phyloP scores from a whole-genome alignment of 1,140 invertebrate genomes.

The Myzus persicae region DNA sequence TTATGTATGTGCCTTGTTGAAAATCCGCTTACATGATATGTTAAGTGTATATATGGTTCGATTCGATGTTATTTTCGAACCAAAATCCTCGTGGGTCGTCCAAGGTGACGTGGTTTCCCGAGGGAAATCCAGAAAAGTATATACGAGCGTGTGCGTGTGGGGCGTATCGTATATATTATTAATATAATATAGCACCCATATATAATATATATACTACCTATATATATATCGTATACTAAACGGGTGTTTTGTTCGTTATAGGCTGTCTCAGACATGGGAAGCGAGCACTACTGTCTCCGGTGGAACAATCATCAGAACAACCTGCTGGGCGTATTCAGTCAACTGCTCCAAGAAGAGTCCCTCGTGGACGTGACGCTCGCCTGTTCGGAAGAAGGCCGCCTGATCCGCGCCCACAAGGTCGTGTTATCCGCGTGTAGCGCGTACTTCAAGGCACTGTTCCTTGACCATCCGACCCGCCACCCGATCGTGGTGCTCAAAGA shows the following conservation, averaged over 20 bases:
- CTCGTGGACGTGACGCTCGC: conserved; percentile 94
- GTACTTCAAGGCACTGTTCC: conserved; percentile 90
- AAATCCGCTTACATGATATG: neutral
- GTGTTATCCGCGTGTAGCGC: conserved; percentile 93
- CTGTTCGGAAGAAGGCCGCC: conserved; percentile 91
- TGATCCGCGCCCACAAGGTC: conserved; percentile 93
- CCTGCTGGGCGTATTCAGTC: conserved; percentile 92
- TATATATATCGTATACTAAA: neutral
- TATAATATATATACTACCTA: no score
- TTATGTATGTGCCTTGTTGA: neutral
- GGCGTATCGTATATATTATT: neutral
- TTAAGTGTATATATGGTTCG: neutral
- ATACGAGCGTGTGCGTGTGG: neutral
- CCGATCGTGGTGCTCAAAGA: conserved; percentile 94
- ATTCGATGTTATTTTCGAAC: neutral
- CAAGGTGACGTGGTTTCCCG: neutral
- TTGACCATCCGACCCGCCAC: conserved; percentile 87
- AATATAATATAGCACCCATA: neutral
- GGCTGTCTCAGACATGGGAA: conserved; percentile 91
- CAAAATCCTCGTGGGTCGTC: neutral
- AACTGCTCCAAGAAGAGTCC: conserved; percentile 91
- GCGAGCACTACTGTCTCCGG: conserved; percentile 94
- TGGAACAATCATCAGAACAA: conserved; percentile 97
- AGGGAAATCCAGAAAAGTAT: neutral
- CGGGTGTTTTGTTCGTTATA: conserved; percentile 65